Evolutionary conservation across 2,888 invertebrate genomes (phyloP).

Genomic region (Pristionchus exspectatus): DNA sequence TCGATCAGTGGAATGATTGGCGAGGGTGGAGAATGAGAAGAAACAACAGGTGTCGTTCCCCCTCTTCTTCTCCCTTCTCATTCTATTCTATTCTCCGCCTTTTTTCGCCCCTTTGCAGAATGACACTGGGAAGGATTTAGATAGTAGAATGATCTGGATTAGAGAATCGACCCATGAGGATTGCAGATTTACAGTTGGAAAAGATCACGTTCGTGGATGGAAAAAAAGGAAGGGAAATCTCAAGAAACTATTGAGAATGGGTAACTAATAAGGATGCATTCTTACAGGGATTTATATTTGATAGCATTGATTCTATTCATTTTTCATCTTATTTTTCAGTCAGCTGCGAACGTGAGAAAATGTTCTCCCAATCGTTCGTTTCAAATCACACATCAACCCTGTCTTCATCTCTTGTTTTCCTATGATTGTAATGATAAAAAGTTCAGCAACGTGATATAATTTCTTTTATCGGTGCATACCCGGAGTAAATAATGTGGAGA

Average conservation of each 20-base stretch:
- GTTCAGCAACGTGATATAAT: conserved; percentile 19
- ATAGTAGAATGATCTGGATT: conserved; percentile 12
- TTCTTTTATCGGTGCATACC: not conserved
- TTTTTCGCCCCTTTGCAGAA: not conserved
- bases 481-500: conserved; percentile 8
- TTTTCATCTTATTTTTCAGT: not conserved
- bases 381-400: not conserved
- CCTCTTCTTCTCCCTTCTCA: not conserved
- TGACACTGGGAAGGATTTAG: not conserved
- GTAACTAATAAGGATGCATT: not conserved
- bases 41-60: conserved; percentile 26
- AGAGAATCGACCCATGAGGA: not conserved
- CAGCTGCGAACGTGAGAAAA: not conserved
- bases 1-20: not conserved
- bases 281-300: not conserved
- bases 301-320: not conserved
- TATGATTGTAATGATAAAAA: conserved; percentile 14
- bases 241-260: not conserved
- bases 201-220: not conserved
- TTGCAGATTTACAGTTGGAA: not conserved
- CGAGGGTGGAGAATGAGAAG: conserved; percentile 29
- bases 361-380: not conserved
- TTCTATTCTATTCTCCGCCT: not conserved
- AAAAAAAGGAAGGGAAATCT: not conserved
- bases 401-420: not conserved